Percentiles rank a stretch among this genome's conserved stretches.
phyloP scores from a whole-genome alignment of 2,113 vertebrate species.

The Glaucomys volans region DNA sequence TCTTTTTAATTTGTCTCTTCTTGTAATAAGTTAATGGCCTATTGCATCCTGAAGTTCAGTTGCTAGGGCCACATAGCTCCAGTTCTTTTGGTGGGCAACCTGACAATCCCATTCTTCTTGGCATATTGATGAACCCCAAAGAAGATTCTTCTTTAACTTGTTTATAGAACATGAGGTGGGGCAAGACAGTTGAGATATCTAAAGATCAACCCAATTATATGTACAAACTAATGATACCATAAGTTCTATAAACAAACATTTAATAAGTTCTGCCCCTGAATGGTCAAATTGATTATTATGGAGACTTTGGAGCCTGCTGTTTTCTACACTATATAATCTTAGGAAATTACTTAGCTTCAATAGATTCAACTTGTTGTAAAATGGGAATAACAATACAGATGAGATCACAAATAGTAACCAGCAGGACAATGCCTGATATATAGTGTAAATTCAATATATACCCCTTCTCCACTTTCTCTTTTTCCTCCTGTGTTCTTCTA shows the following conservation, averaged over 20 bases:
- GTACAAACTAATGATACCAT: neutral
- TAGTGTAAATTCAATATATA: neutral
- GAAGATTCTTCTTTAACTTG: neutral
- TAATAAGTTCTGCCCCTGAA: neutral
- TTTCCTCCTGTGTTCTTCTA: neutral
- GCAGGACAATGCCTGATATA: fast-evolving
- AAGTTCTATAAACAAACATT: neutral
- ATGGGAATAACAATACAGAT: neutral
- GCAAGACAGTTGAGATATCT: neutral
- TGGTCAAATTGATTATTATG: neutral
- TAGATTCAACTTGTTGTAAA: neutral
- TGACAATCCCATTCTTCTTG: neutral
- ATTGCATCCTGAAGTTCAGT: neutral
- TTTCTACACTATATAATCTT: neutral
- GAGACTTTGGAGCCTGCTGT: neutral
- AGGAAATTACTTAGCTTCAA: neutral
- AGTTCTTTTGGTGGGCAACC: neutral
- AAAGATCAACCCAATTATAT: neutral
- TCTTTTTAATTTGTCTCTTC: neutral
- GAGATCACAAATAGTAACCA: neutral
- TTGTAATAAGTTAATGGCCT: neutral
- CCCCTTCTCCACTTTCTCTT: neutral
- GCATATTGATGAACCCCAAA: neutral
- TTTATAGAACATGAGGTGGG: neutral
- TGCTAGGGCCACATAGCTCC: neutral